These are phyloP conservation scores for Cladopsammia gracilis DNA, from an alignment of 64 coral and sea anemone genomes.

Conservation along the genomic window DNA sequence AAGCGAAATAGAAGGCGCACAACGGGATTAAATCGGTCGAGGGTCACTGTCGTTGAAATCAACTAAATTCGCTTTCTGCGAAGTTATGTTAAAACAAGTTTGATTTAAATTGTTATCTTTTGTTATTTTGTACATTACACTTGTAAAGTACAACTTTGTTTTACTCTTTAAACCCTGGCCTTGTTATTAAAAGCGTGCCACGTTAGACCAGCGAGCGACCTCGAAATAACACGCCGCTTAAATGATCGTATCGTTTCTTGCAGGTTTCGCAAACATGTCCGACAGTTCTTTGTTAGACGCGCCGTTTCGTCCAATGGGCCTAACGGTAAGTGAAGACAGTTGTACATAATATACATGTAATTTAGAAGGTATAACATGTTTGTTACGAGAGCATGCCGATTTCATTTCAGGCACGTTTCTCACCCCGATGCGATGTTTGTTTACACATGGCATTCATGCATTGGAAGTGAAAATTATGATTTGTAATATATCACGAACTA, in stretches of 20 bases:
- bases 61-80: background rate
- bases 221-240: background rate
- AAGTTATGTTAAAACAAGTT: background rate
- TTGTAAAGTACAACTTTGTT: background rate
- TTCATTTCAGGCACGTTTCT: background rate
- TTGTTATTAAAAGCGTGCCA: background rate
- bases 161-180: background rate
- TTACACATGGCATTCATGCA: background rate
- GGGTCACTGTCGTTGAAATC: background rate
- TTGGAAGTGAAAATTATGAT: background rate
- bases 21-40: background rate
- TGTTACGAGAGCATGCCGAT: background rate
- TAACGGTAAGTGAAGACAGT: background rate
- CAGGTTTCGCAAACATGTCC: slow-evolving; percentile 39
- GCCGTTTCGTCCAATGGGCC: background rate
- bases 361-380: background rate
- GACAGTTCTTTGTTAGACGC: background rate
- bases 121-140: background rate
- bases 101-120: background rate
- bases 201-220: background rate
- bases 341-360: background rate
- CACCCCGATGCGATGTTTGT: background rate
- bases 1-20: background rate
- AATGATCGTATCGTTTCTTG: slow-evolving; percentile 2
- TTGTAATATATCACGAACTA: background rate